These are phyloP conservation scores for Blastobasis adustella DNA, from an alignment of 2,888 invertebrate genomes.

Conservation along the genomic window DNA sequence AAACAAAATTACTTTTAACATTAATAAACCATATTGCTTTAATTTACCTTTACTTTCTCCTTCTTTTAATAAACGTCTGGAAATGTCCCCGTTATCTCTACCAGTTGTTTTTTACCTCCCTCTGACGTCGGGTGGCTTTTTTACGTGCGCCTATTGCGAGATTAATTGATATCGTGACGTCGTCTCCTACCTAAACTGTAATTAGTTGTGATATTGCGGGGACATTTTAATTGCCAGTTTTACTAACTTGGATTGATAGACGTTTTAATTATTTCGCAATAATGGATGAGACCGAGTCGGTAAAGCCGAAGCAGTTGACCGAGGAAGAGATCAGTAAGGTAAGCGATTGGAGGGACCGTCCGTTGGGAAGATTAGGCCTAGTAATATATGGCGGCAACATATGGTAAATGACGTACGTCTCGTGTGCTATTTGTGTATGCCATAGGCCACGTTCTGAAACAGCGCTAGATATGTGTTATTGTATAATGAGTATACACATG, in stretches of 20 bases:
- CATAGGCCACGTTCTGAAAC: no score
- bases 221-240: background rate
- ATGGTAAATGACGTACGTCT: no score
- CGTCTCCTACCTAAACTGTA: constrained; percentile 15
- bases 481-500: no score
- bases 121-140: constrained; percentile 57
- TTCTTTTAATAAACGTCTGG: constrained; percentile 69
- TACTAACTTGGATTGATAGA: background rate
- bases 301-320: constrained; percentile 47
- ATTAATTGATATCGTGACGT: constrained; percentile 26
- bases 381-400: no score
- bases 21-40: constrained; percentile 71
- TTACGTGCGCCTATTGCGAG: constrained; percentile 25
- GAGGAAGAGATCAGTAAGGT: constrained; percentile 66
- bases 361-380: no score
- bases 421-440: no score
- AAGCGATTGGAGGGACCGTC: constrained; percentile 18
- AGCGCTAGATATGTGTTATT: no score
- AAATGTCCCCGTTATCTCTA: constrained; percentile 58
- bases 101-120: constrained; percentile 70
- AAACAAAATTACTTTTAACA: constrained; percentile 67
- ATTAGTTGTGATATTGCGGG: no score
- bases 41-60: constrained; percentile 67
- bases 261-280: background rate
- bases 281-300: constrained; percentile 42